Evolutionary conservation across 2,113 vertebrate genomes (phyloP).

Genomic region (Gulo gulo): DNA sequence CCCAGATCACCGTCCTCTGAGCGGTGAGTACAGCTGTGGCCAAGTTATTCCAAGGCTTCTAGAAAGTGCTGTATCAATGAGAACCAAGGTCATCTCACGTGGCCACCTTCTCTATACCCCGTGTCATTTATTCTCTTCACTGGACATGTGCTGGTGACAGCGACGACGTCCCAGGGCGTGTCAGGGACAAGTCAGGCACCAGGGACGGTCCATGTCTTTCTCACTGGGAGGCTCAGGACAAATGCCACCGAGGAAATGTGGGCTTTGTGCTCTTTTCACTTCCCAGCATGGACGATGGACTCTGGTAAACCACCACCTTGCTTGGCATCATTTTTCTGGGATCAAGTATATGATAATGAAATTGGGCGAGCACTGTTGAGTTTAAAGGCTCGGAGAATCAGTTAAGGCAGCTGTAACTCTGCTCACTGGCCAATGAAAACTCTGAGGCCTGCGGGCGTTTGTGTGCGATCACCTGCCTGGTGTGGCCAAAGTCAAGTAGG

Average conservation of each 20-base stretch:
- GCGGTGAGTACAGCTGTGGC: not conserved
- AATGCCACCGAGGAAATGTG: not conserved
- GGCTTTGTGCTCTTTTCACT: not conserved
- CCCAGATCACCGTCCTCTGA: rapidly evolving
- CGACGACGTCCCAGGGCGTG: rapidly evolving
- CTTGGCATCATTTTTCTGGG: not conserved
- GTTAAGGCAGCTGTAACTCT: too few relatives aligned
- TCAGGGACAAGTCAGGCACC: not conserved
- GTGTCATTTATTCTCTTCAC: not conserved
- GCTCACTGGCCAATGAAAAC: rapidly evolving
- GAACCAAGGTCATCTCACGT: not conserved
- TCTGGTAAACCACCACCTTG: not conserved
- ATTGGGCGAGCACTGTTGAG: not conserved
- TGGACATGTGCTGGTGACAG: rapidly evolving
- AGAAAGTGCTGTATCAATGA: not conserved
- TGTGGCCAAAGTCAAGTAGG: rapidly evolving
- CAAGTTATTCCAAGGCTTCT: not conserved
- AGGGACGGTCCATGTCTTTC: not conserved
- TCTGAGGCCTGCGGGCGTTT: not conserved
- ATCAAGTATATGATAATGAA: not conserved
- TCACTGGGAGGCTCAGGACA: not conserved
- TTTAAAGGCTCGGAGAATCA: not conserved
- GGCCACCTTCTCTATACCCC: not conserved
- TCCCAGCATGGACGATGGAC: not conserved
- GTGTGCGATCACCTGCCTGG: rapidly evolving